Percentiles rank a stretch among this genome's conserved stretches.
phyloP scores from a whole-genome alignment of 2,113 vertebrate species.

The Leptodactylus fuscus region DNA sequence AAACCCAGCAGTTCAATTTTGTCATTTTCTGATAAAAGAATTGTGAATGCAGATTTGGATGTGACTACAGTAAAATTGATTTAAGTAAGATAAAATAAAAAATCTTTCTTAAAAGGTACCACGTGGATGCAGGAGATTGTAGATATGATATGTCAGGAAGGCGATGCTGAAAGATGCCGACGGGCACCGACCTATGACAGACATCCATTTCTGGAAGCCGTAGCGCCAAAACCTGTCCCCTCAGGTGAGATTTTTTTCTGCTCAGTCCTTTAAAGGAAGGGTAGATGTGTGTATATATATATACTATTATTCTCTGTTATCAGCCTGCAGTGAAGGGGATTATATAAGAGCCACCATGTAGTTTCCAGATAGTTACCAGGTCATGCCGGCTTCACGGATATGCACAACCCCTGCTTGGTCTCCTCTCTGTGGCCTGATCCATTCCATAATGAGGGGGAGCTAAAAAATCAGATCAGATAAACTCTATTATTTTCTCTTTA shows the following conservation, averaged over 20 bases:
- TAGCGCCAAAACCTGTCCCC: conserved; percentile 23
- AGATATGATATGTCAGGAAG: conserved; percentile 68
- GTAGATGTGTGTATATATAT: background rate
- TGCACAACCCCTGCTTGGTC: background rate
- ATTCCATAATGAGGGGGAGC: background rate
- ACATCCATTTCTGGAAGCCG: conserved; percentile 56
- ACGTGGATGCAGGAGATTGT: conserved; percentile 74
- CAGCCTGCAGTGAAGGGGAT: background rate
- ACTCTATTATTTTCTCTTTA: background rate
- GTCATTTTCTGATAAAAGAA: background rate
- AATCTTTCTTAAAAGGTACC: conserved; percentile 59
- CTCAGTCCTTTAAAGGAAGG: no score
- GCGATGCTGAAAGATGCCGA: conserved; percentile 65
- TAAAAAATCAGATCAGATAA: background rate
- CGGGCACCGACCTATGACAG: conserved; percentile 41
- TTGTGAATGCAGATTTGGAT: background rate
- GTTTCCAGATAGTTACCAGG: background rate
- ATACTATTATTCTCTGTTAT: background rate
- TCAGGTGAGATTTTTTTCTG: conserved; percentile 51
- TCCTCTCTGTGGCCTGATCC: background rate
- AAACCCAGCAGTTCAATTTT: background rate
- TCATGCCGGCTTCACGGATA: background rate
- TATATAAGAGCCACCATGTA: background rate
- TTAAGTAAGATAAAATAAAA: background rate
- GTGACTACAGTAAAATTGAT: background rate